These are phyloP conservation scores for Spheniscus humboldti DNA, from an alignment of 2,797 vertebrate genomes.

Conservation along the genomic window DNA sequence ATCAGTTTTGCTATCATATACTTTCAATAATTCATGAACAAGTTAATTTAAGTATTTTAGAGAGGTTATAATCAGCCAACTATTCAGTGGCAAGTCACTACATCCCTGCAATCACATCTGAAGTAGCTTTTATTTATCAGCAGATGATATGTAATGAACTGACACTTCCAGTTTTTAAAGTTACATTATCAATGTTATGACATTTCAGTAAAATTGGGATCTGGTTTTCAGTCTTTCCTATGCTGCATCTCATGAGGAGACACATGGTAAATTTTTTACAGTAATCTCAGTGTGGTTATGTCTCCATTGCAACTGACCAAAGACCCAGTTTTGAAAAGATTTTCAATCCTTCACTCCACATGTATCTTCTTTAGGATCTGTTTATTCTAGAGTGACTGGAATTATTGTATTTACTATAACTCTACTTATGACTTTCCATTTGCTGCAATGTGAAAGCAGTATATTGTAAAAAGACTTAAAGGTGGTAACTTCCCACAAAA, in stretches of 20 bases:
- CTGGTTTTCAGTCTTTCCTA: not conserved
- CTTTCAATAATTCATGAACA: slow-evolving; percentile 16
- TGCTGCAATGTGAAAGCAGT: not conserved
- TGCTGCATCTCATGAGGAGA: not conserved
- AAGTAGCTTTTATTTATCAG: slow-evolving; percentile 6
- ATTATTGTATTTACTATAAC: not conserved
- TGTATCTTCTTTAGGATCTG: not conserved
- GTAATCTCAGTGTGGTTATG: not conserved
- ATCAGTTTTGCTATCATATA: not conserved
- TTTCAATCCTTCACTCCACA: not conserved
- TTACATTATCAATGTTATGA: not conserved
- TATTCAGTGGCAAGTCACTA: not conserved
- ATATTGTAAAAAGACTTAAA: not conserved
- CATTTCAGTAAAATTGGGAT: not conserved
- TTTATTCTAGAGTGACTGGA: not conserved
- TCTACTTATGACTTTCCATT: not conserved
- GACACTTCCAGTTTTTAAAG: not conserved
- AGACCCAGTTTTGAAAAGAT: not conserved
- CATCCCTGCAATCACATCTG: not conserved
- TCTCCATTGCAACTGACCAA: not conserved
- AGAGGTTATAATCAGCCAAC: not conserved
- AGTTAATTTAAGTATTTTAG: not conserved
- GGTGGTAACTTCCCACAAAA: not conserved
- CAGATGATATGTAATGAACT: not conserved
- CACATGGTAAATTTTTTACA: not conserved